Conservation (phyloP, 1,140 invertebrate species). For the Tetraneura akinire region DNA sequence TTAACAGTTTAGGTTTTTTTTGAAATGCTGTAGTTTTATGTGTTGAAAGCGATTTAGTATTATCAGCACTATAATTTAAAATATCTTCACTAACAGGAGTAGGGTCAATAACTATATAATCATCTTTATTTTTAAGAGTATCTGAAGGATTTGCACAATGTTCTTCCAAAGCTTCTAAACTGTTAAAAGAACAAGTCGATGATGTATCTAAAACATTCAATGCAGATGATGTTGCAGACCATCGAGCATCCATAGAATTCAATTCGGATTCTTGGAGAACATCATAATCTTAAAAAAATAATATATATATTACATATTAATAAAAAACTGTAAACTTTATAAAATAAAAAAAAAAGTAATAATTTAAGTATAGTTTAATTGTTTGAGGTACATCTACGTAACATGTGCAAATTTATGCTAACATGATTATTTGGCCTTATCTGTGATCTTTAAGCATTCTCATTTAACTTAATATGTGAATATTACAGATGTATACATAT, state of each 20-base stretch:
- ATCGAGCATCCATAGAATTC: conserved; percentile 10
- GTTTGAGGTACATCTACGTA: too few species aligned
- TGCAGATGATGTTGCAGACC: conserved; percentile 7
- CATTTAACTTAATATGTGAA: too few species aligned
- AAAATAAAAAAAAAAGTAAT: too few species aligned
- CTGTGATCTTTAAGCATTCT: too few species aligned
- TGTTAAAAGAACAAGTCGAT: background rate
- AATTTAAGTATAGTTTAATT: too few species aligned
- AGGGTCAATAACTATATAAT: conserved; percentile 22
- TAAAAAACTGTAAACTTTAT: too few species aligned
- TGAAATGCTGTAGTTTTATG: conserved; percentile 26
- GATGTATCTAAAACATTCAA: background rate
- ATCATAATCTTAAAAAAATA: conserved; percentile 16
- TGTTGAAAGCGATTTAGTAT: background rate
- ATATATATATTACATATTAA: background rate
- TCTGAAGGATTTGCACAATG: conserved; percentile 24
- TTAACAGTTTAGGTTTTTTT: background rate
- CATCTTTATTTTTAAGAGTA: conserved; percentile 24
- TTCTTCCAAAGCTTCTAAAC: background rate
- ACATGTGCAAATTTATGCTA: too few species aligned
- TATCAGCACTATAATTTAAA: background rate
- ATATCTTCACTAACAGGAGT: background rate
- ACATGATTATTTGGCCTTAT: too few species aligned
- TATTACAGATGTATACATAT: too few species aligned
- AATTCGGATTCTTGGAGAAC: background rate